Percentiles rank a stretch among this genome's conserved stretches.
Evolutionary conservation across 92 coral and sea anemone genomes (phyloP).

Genomic region (Epizoanthus illoricatus): DNA sequence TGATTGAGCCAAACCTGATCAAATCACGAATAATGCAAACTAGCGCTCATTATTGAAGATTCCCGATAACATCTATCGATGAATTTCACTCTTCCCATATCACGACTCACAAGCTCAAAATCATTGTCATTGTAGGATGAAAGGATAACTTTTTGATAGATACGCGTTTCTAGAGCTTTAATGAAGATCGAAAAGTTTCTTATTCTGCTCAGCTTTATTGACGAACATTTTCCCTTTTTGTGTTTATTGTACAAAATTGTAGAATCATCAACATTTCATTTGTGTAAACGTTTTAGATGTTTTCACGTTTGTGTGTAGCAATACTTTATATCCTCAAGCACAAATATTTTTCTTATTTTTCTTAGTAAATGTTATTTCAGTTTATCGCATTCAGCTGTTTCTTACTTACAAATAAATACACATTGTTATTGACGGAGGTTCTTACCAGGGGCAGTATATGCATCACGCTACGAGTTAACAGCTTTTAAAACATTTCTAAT

Average conservation of each 20-base stretch:
- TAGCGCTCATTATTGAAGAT: background rate
- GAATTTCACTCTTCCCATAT: constrained; percentile 8
- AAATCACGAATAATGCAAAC: constrained; percentile 2
- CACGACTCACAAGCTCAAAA: background rate
- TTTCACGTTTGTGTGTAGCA: background rate
- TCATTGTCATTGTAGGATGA: background rate
- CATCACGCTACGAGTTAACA: background rate
- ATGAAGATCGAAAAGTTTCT: background rate
- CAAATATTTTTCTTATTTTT: background rate
- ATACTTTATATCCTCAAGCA: constrained; percentile 2
- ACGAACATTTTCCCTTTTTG: background rate
- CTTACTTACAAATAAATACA: background rate
- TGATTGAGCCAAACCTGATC: background rate
- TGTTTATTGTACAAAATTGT: background rate
- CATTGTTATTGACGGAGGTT: background rate
- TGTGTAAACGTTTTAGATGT: background rate
- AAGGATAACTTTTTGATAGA: constrained; percentile 9
- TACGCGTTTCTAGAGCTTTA: constrained; percentile 6
- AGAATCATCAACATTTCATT: background rate
- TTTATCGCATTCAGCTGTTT: background rate
- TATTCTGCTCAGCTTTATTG: background rate
- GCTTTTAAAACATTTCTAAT: constrained; percentile 25
- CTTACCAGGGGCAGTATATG: background rate
- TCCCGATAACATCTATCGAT: background rate
- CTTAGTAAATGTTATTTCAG: background rate